Base-by-base conservation (phyloP, 2,797 vertebrate genomes). In the Melanotaenia boesemani region DNA sequence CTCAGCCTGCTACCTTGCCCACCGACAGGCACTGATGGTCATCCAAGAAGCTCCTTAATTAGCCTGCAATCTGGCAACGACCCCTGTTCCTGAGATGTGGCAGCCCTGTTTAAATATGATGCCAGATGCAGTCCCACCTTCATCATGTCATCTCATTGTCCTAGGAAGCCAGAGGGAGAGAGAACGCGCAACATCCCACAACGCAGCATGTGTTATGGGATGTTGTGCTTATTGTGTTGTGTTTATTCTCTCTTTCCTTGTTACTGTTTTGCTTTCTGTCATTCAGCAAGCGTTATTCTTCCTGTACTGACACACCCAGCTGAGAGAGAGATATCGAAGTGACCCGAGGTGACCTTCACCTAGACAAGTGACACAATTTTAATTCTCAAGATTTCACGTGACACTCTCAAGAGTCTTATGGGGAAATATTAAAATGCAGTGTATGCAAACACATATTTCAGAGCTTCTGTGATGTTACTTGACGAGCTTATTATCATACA, bases 31-130 rank as follows among this genome's bases (percentile, higher is more conserved):
- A 94, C 94, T 95, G 94, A 95, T 95, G 95, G 94, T 95, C 95
- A 95, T 95, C 94, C 95, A 95, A 95, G 92, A 95, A 91, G 91
- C 92, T 94, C 93, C 92, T 93, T 95, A 95, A 95, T 95, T 96
- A 95, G 94, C 94, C 88, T 82, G 91, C 94, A 95, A 95, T 95
- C 95, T 95, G 95, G 95, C 94, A 95, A 91, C 88, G 85, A 93
- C 90, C 93, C 86, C 81, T 93, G 94, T 93, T 94, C 88, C 92
- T 74, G 92, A 94, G 93, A 94, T 93, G 93, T 94, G 93, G 92
- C 94, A 93, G 92, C 89, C 90, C 93, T 89, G 94, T 91, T 94
- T 93, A 93, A 93, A 93, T 93, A 93, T 91, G 85, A 93, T 88
- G 93, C 94, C 95, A 95, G 95, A 94, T 95, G 94, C 93, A 93